These are phyloP conservation scores for Callaeas wilsoni DNA, from an alignment of 2,113 vertebrate species.

Conservation along the genomic window DNA sequence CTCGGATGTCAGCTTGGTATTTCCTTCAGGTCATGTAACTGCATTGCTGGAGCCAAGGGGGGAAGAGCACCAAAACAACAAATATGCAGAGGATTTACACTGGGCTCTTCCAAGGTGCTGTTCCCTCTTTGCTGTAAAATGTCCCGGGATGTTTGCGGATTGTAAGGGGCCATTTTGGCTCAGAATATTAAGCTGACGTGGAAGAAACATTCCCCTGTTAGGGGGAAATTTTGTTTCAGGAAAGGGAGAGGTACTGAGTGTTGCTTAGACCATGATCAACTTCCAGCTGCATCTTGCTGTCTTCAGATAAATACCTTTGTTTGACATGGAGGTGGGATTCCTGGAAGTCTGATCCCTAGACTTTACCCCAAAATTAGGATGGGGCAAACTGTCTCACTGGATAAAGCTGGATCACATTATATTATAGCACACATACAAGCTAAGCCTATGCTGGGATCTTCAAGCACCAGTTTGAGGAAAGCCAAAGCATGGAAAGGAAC, in stretches of 20 bases:
- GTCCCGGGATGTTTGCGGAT: not conserved
- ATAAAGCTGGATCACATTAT: not conserved
- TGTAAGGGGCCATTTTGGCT: not conserved
- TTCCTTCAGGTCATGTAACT: conserved; percentile 5
- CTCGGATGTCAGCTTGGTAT: conserved; percentile 21
- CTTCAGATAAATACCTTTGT: not conserved
- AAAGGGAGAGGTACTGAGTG: not conserved
- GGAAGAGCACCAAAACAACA: not conserved
- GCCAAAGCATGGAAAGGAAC: not conserved
- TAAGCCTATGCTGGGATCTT: not conserved
- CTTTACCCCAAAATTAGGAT: not conserved
- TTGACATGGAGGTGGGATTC: not conserved
- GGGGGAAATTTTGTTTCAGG: not conserved
- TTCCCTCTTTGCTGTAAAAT: not conserved
- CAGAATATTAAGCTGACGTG: not conserved
- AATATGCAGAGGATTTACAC: not conserved
- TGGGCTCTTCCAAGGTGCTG: not conserved
- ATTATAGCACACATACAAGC: not conserved
- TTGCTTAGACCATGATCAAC: not conserved
- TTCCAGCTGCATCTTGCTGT: not conserved
- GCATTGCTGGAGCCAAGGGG: not conserved
- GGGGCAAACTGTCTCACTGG: not conserved
- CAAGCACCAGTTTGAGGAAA: not conserved
- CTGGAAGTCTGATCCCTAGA: not conserved
- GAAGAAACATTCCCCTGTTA: not conserved